Percentiles rank a stretch among this genome's conserved stretches.
These are phyloP conservation scores for Onychomys leucogaster DNA, from an alignment of 2,797 vertebrate species.

Conservation along the genomic window DNA sequence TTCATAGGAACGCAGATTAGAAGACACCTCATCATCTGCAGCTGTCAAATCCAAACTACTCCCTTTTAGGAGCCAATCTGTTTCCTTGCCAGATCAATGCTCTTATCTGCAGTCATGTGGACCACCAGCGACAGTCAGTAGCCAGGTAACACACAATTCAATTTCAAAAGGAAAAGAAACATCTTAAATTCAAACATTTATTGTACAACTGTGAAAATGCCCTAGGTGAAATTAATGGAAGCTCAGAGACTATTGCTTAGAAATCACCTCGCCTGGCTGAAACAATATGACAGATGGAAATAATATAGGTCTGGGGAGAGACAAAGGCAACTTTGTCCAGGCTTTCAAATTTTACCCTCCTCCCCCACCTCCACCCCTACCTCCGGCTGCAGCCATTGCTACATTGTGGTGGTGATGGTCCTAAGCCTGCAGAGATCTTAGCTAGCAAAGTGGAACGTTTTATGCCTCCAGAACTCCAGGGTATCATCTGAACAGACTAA, in stretches of 20 bases:
- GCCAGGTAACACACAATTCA: conserved; percentile 85
- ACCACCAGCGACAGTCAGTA: conserved; percentile 84
- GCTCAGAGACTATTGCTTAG: conserved; percentile 84
- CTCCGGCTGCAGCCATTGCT: background rate
- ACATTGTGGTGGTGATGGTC: background rate
- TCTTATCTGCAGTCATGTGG: conserved; percentile 85
- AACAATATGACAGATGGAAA: conserved; percentile 79
- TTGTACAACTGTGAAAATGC: conserved; percentile 84
- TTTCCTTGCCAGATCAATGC: conserved; percentile 87
- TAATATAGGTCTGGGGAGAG: conserved; percentile 41
- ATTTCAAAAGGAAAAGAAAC: conserved; percentile 83
- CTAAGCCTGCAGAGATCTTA: background rate
- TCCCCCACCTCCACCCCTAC: too few relatives aligned
- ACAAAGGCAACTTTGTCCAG: conserved; percentile 48
- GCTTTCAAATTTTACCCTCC: background rate
- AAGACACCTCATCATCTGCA: conserved; percentile 82
- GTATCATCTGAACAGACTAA: background rate
- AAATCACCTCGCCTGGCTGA: conserved; percentile 82
- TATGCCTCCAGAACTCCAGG: background rate
- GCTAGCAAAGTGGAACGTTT: background rate
- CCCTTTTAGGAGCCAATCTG: conserved; percentile 87
- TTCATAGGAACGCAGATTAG: conserved; percentile 77
- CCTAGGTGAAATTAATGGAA: conserved; percentile 86
- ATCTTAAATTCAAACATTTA: conserved; percentile 87
- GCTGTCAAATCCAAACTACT: conserved; percentile 85